These are phyloP conservation scores for Sebastes reedi DNA, from an alignment of 2,797 vertebrate genomes.

Conservation along the genomic window DNA sequence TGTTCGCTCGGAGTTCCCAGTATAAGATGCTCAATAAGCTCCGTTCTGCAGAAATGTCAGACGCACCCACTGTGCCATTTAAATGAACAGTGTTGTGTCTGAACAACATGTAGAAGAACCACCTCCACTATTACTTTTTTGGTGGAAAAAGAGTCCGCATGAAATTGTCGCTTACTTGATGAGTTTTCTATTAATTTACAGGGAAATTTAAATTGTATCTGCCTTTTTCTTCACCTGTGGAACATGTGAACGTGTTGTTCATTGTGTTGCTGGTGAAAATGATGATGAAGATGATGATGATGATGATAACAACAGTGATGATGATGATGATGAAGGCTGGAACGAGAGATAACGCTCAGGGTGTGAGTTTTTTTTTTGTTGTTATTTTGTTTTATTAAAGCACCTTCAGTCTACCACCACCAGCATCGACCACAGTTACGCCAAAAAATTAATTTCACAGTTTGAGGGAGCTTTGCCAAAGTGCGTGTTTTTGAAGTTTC, in stretches of 20 bases:
- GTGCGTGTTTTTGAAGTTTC: slow-evolving; percentile 54
- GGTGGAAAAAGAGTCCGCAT: neutral
- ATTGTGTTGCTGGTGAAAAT: slow-evolving; percentile 35
- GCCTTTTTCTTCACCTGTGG: slow-evolving; percentile 51
- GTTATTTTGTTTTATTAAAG: slow-evolving; percentile 56
- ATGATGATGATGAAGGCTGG: slow-evolving; percentile 42
- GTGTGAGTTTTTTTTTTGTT: slow-evolving; percentile 64
- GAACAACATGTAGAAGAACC: neutral
- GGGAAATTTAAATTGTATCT: neutral
- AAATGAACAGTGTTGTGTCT: neutral
- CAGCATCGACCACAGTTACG: slow-evolving; percentile 59
- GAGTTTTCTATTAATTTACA: slow-evolving; percentile 8
- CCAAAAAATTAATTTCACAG: slow-evolving; percentile 72
- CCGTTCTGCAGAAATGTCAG: slow-evolving; percentile 4
- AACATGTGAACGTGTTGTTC: slow-evolving; percentile 28
- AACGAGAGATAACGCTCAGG: slow-evolving; percentile 53
- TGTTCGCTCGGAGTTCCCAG: neutral
- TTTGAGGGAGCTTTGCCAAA: slow-evolving; percentile 68
- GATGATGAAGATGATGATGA: slow-evolving; percentile 1
- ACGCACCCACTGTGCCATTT: neutral
- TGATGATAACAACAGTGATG: slow-evolving; percentile 11
- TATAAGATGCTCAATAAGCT: slow-evolving; percentile 2
- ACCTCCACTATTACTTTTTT: neutral
- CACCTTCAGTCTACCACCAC: slow-evolving; percentile 62
- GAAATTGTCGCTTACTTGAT: neutral